phyloP scores from a whole-genome alignment of 2,113 vertebrate species.

The Scalopus aquaticus region DNA sequence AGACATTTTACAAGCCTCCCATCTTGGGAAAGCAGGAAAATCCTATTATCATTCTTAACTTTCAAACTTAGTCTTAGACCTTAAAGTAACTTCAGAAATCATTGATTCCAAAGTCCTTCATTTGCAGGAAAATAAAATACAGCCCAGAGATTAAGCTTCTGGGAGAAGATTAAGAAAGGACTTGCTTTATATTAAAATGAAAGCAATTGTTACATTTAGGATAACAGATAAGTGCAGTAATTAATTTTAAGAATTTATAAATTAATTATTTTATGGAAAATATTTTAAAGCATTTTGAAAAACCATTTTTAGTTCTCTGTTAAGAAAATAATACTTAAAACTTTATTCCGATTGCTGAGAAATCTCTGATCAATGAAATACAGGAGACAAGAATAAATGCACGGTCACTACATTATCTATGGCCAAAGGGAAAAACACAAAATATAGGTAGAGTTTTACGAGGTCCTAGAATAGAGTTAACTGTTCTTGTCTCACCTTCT shows the following conservation, averaged over 20 bases:
- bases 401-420: neutral
- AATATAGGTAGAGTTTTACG: neutral
- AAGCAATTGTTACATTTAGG: neutral
- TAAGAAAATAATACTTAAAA: neutral
- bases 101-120: neutral
- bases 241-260: conserved; percentile 26
- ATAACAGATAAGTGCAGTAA: neutral
- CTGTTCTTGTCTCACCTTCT: neutral
- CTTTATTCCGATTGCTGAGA: neutral
- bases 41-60: conserved; percentile 21
- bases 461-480: neutral
- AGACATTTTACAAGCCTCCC: neutral
- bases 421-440: neutral
- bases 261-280: neutral
- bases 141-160: neutral
- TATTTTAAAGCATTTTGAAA: conserved; percentile 1
- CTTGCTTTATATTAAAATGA: neutral
- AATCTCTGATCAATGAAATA: neutral
- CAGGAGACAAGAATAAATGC: neutral
- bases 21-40: neutral
- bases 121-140: neutral
- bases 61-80: conserved; percentile 25
- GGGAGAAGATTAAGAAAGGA: neutral
- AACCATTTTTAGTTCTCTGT: neutral
- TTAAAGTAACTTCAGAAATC: neutral